Conservation (phyloP, 2,113 vertebrate species). For the Ursus arctos region DNA sequence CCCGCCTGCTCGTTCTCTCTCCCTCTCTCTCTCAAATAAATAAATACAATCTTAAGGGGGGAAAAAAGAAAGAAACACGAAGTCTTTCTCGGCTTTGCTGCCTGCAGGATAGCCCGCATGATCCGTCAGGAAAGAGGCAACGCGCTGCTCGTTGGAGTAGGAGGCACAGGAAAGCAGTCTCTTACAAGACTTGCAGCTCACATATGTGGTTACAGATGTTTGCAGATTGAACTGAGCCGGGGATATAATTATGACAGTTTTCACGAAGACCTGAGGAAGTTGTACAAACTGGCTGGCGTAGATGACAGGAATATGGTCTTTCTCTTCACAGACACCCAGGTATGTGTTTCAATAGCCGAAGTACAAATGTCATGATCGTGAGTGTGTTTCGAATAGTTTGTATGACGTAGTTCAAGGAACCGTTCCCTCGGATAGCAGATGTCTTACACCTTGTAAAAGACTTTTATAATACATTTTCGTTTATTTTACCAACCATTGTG, state of each 20-base stretch:
- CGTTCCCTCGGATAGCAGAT: background rate
- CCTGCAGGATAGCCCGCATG: constrained; percentile 92
- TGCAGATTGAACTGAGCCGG: constrained; percentile 93
- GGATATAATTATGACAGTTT: constrained; percentile 94
- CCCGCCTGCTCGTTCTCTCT: background rate
- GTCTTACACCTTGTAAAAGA: background rate
- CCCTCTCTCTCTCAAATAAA: background rate
- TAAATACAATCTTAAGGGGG: background rate
- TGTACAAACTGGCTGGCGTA: constrained; percentile 93
- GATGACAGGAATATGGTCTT: constrained; percentile 93
- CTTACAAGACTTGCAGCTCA: constrained; percentile 92
- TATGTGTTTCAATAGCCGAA: constrained; percentile 64
- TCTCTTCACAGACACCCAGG: constrained; percentile 95
- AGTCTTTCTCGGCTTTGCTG: constrained; percentile 23
- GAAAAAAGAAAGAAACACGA: background rate
- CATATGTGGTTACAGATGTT: constrained; percentile 92
- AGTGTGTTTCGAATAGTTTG: background rate
- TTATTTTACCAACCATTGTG: background rate
- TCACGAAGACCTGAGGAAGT: constrained; percentile 93
- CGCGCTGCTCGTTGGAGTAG: constrained; percentile 93
- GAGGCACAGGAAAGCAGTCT: constrained; percentile 94
- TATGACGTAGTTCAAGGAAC: background rate
- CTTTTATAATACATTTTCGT: background rate
- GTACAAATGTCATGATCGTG: background rate
- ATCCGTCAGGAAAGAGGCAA: constrained; percentile 95